Evolutionary conservation across 1,140 invertebrate genomes (phyloP), one percentile per base, ranked within the genome.

Genomic region (Drosophila ohnishii): DNA sequence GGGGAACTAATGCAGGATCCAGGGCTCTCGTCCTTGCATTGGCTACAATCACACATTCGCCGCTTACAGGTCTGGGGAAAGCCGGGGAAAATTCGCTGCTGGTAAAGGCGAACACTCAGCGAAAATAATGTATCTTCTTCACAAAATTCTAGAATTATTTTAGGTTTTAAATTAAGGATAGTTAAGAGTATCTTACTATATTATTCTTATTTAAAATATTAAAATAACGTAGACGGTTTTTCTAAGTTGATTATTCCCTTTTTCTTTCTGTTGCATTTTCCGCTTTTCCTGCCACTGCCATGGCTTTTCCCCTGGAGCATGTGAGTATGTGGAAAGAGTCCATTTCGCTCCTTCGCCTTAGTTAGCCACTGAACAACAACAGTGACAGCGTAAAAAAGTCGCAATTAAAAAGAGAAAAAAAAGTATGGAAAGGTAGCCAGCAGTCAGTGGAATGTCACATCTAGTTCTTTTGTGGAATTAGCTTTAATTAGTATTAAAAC

Each of bases 11-110:
- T 86, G 83, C 83, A 67, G 82, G 83, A 75, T 84, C 53, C 84
- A 80, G 80, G 74, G 84, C 84, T 75, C 73, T 84, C 80, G 84
- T 88, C 77, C 84, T 87, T 87, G 84, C 84, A 88, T 57, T 66
- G 62, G 76, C 84, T 78, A 88, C 80, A 88, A 83, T 88, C 75
- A 58, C 84, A 83, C 84, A 86, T 69, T 50, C 79, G 45, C 55
- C 60, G 78, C 51, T 40, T 59, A 66, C 45, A 55, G 72, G 22
- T 32, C 42, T 59, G 39, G 10, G 53, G 11, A 16, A 47, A 47
- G 30, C 22, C 53, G 47, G 34, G 25, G 14, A 40, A 71, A 45
- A 53, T 16, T 35, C 16, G 22, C 34, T 44, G 28, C 51, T 57
- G 11, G n/a, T 28, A 10, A n/a, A 19, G 25, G 22, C 5, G 5